Percentiles rank a stretch among this genome's conserved stretches.
Conservation (phyloP, 2,888 invertebrate species). For the Uropetala carovei region DNA sequence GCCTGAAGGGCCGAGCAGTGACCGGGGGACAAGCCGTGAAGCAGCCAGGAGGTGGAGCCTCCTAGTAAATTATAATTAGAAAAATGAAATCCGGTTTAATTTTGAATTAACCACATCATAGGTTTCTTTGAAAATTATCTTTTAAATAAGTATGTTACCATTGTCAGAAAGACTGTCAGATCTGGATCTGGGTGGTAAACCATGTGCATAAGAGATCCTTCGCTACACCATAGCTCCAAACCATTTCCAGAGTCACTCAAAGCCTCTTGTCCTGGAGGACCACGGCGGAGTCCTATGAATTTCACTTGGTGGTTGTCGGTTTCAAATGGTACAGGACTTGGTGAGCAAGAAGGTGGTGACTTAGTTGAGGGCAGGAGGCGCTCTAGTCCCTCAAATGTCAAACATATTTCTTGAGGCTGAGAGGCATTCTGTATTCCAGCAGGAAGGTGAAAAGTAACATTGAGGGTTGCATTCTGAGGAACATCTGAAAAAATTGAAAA, state of each 20-base stretch:
- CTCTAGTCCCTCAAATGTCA: conserved; percentile 68
- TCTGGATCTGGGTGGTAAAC: conserved; percentile 66
- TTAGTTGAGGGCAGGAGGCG: conserved; percentile 66
- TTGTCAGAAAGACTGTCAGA: conserved; percentile 66
- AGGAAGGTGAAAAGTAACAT: conserved; percentile 11
- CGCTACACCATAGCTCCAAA: conserved; percentile 66
- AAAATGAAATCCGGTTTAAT: no score
- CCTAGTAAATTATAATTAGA: no score
- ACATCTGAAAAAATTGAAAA: conserved; percentile 5
- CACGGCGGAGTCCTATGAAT: not conserved
- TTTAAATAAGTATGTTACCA: conserved; percentile 60
- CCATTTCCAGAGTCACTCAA: not conserved
- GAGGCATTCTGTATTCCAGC: conserved; percentile 56
- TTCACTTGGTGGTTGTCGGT: not conserved
- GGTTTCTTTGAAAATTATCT: no score
- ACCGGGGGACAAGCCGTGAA: no score
- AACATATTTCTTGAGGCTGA: conserved; percentile 67
- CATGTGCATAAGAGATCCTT: conserved; percentile 67
- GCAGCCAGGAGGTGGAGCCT: no score
- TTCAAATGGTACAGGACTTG: conserved; percentile 24
- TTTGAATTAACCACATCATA: no score
- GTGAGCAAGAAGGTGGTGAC: conserved; percentile 66
- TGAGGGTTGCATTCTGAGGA: not conserved
- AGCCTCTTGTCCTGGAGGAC: not conserved
- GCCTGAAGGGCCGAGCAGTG: no score